Conservation (phyloP, 2,888 invertebrate species). For the Volucella inanis region DNA sequence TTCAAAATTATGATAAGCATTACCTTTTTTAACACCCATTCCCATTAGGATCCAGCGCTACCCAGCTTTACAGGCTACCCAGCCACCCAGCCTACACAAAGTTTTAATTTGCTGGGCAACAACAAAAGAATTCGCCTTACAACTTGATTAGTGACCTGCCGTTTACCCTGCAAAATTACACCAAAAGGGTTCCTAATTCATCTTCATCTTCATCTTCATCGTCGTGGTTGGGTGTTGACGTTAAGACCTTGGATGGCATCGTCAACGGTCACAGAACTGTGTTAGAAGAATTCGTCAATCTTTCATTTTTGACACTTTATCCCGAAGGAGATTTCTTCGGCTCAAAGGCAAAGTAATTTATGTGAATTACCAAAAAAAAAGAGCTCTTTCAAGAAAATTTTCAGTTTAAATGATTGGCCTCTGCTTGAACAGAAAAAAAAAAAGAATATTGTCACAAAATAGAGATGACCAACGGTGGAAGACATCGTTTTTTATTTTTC, state of each 20-base stretch:
- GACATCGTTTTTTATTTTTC: no score
- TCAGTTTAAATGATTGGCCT: no score
- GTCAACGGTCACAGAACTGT: not conserved
- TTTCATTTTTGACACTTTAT: conserved; percentile 1
- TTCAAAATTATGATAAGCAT: conserved; percentile 57
- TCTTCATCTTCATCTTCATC: conserved; percentile 28
- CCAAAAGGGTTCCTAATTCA: conserved; percentile 26
- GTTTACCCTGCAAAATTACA: conserved; percentile 39
- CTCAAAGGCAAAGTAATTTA: no score
- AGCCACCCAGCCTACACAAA: not conserved
- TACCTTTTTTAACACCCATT: conserved; percentile 13
- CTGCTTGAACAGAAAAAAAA: no score
- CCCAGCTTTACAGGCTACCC: not conserved
- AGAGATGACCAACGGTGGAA: no score
- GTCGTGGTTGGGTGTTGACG: not conserved
- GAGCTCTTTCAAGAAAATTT: no score
- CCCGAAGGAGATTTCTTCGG: not conserved
- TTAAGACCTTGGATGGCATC: not conserved
- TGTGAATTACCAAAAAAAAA: no score
- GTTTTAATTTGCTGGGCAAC: conserved; percentile 49
- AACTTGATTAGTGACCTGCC: conserved; percentile 50
- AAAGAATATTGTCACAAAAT: no score
- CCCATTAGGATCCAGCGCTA: not conserved
- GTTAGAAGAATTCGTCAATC: not conserved
- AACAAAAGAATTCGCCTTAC: conserved; percentile 47